Base-by-base conservation (phyloP, 2,888 invertebrate genomes). In the Euproctis similis region DNA sequence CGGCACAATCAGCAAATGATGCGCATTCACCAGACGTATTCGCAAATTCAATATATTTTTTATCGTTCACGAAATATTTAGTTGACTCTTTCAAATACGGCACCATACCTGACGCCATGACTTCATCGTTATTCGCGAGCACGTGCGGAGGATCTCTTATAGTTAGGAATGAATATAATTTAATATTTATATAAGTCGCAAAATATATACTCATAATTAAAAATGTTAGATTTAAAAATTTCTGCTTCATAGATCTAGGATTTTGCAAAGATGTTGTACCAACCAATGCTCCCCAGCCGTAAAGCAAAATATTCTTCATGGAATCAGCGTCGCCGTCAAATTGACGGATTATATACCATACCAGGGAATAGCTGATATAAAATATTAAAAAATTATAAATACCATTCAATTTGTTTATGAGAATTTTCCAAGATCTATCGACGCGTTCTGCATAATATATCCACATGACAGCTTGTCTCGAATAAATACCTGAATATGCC, bases 121-220 rank as follows among this genome's bases (percentile, higher is more conserved):
- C 18, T 0, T 70, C 74, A 0, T 61, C 56, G 6, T 62, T 64
- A 0, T 62, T 68, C 36, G 50, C 59, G 2, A 62, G 59, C 5
- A 50, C 40, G 3, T 56, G 40, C 2, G 80, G 73, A 10, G 80
- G 72, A 0, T 47, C 40, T 9, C 47, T 47, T 8, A 82, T 66
- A 0, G 81, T 78, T 1, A 76, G 52, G 30, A 70, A 78, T 0
- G 69, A 64, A 48, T 64, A 80, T 14, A 80, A 42, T 18, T 77
- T 67, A 6, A 70, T 58, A 34, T 61, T 63, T 2, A 77, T 46
- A 20, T 72, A 82, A 2, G 59, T 60, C 1, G 70, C 58, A 9
- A 69, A 35, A 39, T 73, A 67, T 7, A 78, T 36, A 24, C 70
- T 62, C 49, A 81, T 45, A 1, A 68, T 30, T 9, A 74, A 46